phyloP scores from a whole-genome alignment of 1,140 invertebrate genomes.

The Drosophila hydei region DNA sequence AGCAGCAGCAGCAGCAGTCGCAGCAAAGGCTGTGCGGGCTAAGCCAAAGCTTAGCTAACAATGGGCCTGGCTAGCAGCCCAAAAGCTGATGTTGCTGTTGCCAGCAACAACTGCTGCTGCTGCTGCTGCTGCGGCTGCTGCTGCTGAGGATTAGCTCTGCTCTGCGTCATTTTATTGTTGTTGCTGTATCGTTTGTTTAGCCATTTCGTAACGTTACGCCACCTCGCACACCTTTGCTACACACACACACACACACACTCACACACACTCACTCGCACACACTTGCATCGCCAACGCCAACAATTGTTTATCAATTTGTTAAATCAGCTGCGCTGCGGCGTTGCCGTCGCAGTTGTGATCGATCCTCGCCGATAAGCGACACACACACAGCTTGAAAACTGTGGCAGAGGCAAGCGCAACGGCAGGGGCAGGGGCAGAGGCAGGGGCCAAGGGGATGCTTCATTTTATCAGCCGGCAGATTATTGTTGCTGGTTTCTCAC shows the following conservation, averaged over 20 bases:
- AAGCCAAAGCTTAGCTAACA: conserved; percentile 38
- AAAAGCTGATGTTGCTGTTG: conserved; percentile 41
- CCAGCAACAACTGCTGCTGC: conserved; percentile 62
- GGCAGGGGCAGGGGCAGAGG: neutral
- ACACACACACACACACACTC: conserved; percentile 14
- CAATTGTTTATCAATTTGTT: conserved; percentile 83
- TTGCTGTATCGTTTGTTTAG: conserved; percentile 69
- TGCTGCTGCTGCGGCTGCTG: conserved; percentile 51
- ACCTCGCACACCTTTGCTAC: conserved; percentile 34
- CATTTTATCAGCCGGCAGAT: conserved; percentile 77
- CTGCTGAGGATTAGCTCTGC: conserved; percentile 54
- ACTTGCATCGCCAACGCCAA: conserved; percentile 62
- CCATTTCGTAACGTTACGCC: conserved; percentile 74
- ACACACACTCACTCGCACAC: neutral
- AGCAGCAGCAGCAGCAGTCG: neutral
- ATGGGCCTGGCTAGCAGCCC: conserved; percentile 21
- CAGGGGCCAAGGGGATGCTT: conserved; percentile 9
- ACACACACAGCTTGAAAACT: conserved; percentile 36
- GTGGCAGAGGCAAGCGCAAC: neutral
- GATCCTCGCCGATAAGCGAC: conserved; percentile 79
- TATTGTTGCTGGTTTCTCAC: conserved; percentile 83
- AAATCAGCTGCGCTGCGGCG: conserved; percentile 68
- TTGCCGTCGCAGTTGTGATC: conserved; percentile 56
- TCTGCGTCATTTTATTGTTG: conserved; percentile 44
- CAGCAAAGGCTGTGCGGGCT: neutral